A percentile compares a stretch with the other conserved stretches of the same genome.
These are phyloP conservation scores for Cacajao melanocephalus DNA, from an alignment of 2,797 vertebrate species.

Conservation along the genomic window DNA sequence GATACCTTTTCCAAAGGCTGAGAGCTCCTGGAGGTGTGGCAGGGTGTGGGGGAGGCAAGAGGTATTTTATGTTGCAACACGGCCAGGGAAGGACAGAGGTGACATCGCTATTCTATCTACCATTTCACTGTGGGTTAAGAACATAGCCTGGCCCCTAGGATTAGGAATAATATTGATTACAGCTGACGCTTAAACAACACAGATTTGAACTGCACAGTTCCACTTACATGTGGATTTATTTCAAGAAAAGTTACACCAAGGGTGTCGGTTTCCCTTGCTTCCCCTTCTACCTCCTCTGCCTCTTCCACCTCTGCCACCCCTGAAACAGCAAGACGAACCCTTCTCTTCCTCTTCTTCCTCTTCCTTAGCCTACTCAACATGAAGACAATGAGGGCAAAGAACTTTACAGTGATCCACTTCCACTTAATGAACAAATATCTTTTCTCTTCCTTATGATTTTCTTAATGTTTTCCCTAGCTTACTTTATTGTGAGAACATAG, in stretches of 20 bases:
- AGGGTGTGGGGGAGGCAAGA: neutral
- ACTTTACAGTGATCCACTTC: neutral
- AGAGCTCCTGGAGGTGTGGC: neutral
- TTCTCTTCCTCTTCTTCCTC: neutral
- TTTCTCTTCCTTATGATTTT: neutral
- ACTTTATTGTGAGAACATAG: neutral
- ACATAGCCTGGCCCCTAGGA: neutral
- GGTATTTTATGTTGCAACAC: neutral
- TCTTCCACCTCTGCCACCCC: neutral
- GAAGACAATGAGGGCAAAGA: neutral
- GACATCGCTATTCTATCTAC: neutral
- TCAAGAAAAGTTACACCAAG: neutral
- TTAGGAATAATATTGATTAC: neutral
- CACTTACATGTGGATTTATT: neutral
- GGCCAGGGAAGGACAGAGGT: neutral
- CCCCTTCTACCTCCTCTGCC: neutral
- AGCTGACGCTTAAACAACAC: neutral
- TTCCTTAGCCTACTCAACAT: neutral
- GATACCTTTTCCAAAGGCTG: neutral
- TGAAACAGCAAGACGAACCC: neutral
- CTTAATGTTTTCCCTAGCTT: neutral
- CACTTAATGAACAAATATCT: neutral
- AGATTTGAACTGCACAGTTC: neutral
- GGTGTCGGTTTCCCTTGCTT: neutral
- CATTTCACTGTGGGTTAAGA: neutral